Evolutionary conservation across 1,140 invertebrate species (phyloP).

Genomic region (Neoseiulus cucumeris): DNA sequence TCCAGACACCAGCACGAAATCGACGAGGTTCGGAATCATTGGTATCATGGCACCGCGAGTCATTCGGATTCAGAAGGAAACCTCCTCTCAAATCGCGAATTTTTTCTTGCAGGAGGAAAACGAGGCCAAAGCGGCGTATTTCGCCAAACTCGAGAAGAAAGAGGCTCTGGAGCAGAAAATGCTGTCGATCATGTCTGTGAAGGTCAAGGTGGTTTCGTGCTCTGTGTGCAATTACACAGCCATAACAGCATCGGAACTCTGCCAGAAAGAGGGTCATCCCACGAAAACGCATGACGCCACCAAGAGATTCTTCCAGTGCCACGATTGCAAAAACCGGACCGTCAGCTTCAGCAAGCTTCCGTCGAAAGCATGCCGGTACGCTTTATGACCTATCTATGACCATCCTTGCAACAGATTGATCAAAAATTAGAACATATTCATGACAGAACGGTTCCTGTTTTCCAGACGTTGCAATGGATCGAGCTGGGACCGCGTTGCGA

Average conservation of each 20-base stretch:
- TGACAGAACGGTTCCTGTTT: neutral
- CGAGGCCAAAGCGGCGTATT: neutral
- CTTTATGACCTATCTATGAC: neutral
- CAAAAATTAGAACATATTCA: no score
- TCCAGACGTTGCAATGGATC: neutral
- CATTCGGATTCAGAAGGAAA: no score
- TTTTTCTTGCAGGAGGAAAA: neutral
- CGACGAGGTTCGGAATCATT: neutral
- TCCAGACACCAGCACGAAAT: neutral
- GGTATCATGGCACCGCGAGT: no score
- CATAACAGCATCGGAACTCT: neutral
- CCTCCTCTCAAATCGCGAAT: no score
- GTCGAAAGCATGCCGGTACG: neutral
- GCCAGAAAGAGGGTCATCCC: neutral
- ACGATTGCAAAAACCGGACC: neutral
- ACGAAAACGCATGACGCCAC: neutral
- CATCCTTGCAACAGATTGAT: no score
- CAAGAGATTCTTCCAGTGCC: neutral
- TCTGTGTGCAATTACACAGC: neutral
- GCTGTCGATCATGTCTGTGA: neutral
- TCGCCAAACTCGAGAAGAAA: neutral
- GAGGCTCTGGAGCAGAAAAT: constrained; percentile 9
- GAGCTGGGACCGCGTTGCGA: neutral
- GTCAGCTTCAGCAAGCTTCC: neutral
- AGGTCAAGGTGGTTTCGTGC: constrained; percentile 8